Percentiles rank a stretch among this genome's conserved stretches.
phyloP scores from a whole-genome alignment of 2,888 invertebrate species.

The Penaeus monodon region DNA sequence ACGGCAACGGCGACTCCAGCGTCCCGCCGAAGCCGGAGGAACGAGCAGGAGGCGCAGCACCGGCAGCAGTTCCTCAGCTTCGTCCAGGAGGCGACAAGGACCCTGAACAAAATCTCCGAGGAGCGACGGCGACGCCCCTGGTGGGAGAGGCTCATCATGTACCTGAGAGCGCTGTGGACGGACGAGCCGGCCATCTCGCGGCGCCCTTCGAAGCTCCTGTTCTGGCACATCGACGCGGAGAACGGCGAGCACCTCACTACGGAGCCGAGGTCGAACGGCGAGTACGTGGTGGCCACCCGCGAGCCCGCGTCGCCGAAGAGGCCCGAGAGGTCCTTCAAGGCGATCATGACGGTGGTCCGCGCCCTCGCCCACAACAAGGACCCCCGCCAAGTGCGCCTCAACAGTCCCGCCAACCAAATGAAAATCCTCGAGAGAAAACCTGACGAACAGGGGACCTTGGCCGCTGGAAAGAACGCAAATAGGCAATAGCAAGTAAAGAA shows the following conservation, averaged over 20 bases:
- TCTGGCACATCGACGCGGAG: constrained; percentile 47
- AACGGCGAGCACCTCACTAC: constrained; percentile 34
- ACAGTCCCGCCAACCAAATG: constrained; percentile 25
- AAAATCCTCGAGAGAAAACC: neutral
- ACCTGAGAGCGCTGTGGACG: constrained; percentile 41
- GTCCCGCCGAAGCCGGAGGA: too few species aligned
- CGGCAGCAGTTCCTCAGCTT: constrained; percentile 8
- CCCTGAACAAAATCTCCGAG: constrained; percentile 29
- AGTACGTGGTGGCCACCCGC: constrained; percentile 41
- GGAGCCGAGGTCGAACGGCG: constrained; percentile 37
- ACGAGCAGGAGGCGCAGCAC: neutral
- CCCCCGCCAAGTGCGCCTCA: constrained; percentile 5
- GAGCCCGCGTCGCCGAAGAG: constrained; percentile 6
- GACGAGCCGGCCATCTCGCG: constrained; percentile 25
- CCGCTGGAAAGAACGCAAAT: neutral
- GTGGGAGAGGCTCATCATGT: constrained; percentile 33
- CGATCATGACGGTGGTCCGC: constrained; percentile 13
- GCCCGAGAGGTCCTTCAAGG: constrained; percentile 8
- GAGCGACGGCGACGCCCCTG: constrained; percentile 36
- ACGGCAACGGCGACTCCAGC: too few species aligned
- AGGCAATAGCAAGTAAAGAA: neutral
- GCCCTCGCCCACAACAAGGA: neutral
- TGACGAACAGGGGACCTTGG: too few species aligned
- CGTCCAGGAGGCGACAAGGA: constrained; percentile 30
- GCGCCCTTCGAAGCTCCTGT: constrained; percentile 34